Conservation (phyloP, 2,113 vertebrate genomes). For the Trematomus loennbergii region DNA sequence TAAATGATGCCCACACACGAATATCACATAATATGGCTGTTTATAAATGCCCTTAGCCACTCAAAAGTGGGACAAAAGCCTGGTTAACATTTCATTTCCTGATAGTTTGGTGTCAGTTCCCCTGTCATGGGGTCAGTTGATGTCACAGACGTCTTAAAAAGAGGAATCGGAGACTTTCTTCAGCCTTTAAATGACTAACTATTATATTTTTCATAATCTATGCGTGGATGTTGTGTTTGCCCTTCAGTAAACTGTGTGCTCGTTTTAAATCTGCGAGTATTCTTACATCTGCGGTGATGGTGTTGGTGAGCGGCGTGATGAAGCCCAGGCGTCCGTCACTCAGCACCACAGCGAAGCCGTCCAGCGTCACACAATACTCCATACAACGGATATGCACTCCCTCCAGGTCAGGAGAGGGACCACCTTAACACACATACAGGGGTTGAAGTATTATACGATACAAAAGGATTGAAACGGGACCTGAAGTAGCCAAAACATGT, state of each 20-base stretch:
- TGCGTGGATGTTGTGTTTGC: background rate
- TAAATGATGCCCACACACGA: background rate
- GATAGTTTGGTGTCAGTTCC: background rate
- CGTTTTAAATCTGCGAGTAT: slow-evolving; percentile 2
- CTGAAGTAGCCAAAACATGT: background rate
- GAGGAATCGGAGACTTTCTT: background rate
- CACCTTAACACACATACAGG: slow-evolving; percentile 74
- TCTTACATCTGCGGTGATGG: slow-evolving; percentile 92
- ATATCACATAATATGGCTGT: background rate
- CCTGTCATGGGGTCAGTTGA: background rate
- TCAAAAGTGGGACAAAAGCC: background rate
- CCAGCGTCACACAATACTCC: slow-evolving; percentile 95
- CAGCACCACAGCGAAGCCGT: slow-evolving; percentile 96
- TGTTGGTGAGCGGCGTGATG: slow-evolving; percentile 92
- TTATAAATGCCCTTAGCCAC: background rate
- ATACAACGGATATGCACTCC: slow-evolving; percentile 90
- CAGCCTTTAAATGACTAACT: background rate
- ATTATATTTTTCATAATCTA: background rate
- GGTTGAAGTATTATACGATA: background rate
- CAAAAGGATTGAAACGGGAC: background rate
- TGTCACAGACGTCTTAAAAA: background rate
- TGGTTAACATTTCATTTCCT: background rate
- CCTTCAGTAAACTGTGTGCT: too few species aligned
- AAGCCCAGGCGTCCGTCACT: slow-evolving; percentile 96
- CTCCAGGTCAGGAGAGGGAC: slow-evolving; percentile 93